These are phyloP conservation scores for Falco punctatus DNA, from an alignment of 2,113 vertebrate species.

Conservation along the genomic window DNA sequence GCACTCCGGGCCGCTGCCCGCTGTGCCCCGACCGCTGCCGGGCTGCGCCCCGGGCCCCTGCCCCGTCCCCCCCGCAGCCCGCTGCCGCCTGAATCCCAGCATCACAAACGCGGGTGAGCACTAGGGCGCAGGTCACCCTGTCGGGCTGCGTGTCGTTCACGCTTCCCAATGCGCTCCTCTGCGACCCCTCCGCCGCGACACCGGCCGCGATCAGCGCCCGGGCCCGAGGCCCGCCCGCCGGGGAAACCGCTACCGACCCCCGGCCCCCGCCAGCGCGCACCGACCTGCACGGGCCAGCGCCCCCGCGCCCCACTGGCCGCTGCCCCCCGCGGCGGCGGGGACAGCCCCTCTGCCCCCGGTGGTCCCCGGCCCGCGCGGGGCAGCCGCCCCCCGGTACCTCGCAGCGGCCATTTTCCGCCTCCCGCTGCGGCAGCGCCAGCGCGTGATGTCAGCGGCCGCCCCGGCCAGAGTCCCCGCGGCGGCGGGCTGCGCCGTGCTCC, in stretches of 20 bases:
- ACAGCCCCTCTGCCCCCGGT: neutral
- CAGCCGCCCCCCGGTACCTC: neutral
- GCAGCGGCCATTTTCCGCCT: constrained; percentile 69
- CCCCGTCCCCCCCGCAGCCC: neutral
- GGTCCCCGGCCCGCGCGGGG: too few relatives aligned
- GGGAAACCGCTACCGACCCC: neutral
- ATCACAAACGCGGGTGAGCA: neutral
- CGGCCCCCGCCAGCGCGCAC: neutral
- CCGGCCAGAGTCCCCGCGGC: neutral
- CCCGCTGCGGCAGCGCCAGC: constrained; percentile 43
- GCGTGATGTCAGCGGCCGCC: constrained; percentile 58
- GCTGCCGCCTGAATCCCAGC: neutral
- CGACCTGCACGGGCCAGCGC: neutral
- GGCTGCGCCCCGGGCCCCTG: neutral
- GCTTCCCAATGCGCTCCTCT: rapidly evolving
- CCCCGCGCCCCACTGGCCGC: neutral
- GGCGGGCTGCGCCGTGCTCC: neutral
- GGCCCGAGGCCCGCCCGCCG: too few relatives aligned
- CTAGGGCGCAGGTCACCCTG: neutral
- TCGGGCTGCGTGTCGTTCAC: rapidly evolving
- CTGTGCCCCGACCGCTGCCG: neutral
- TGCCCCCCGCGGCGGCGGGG: neutral
- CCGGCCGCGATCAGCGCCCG: too few relatives aligned
- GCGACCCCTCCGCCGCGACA: neutral
- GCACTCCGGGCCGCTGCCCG: neutral